A percentile compares a stretch with the other conserved stretches of the same genome.
These are phyloP conservation scores for Tonatia bakeri DNA, from an alignment of 2,113 vertebrate genomes.

Conservation along the genomic window DNA sequence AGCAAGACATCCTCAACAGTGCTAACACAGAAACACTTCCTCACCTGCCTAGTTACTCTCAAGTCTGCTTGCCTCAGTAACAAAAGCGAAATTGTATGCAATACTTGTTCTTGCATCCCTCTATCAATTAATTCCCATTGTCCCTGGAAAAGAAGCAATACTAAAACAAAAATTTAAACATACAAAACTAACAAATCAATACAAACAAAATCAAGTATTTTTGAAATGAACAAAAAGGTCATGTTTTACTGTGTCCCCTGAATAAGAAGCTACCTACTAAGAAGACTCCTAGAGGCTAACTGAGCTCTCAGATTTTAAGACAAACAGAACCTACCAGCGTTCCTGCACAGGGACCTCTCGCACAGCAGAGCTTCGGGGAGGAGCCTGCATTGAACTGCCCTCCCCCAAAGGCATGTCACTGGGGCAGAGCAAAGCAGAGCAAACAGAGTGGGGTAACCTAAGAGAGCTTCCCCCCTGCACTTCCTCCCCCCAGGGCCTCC, in stretches of 20 bases:
- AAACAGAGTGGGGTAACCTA: background rate
- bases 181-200: background rate
- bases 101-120: background rate
- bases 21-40: background rate
- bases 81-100: background rate
- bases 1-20: background rate
- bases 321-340: background rate
- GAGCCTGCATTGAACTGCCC: background rate
- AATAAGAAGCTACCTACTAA: background rate
- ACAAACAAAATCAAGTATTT: background rate
- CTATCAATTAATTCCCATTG: background rate
- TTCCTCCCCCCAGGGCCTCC: background rate
- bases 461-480: background rate
- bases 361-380: background rate
- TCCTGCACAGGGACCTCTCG: background rate
- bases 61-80: background rate
- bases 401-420: background rate
- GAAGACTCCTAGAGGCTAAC: background rate
- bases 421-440: background rate
- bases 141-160: background rate
- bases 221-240: background rate
- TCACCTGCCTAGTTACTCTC: background rate
- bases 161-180: background rate
- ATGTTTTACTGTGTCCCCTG: background rate
- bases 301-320: background rate